phyloP scores from a whole-genome alignment of 2,888 invertebrate species.

The Pristionchus japonicus region DNA sequence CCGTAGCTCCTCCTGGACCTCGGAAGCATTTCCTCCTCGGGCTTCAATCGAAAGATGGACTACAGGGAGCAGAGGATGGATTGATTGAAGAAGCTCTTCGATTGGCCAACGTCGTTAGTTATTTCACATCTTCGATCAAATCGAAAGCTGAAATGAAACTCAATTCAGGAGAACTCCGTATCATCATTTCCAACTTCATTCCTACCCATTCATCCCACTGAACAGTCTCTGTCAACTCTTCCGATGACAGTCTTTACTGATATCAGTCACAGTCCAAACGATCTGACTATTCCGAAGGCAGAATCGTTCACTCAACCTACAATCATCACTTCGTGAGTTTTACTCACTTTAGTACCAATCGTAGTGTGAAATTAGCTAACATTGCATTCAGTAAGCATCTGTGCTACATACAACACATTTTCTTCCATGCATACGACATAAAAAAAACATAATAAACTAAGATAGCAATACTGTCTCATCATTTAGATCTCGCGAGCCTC shows the following conservation, averaged over 20 bases:
- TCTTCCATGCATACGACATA: too few relatives aligned
- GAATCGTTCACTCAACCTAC: constrained; percentile 5
- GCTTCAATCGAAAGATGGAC: constrained; percentile 53
- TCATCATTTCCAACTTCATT: background rate
- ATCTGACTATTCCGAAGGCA: background rate
- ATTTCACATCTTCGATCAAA: too few relatives aligned
- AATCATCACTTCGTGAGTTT: constrained; percentile 14
- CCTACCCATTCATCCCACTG: background rate
- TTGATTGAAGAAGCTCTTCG: constrained; percentile 21
- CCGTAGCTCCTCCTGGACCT: background rate
- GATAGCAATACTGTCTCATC: too few relatives aligned
- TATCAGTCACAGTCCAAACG: background rate
- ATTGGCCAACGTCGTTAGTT: background rate
- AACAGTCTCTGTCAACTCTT: background rate
- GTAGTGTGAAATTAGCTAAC: too few relatives aligned
- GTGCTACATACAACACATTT: too few relatives aligned
- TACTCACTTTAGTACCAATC: too few relatives aligned
- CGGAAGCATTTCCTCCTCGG: constrained; percentile 55
- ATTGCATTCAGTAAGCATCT: too few relatives aligned
- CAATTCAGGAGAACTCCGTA: background rate
- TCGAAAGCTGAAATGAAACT: background rate
- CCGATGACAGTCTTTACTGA: constrained; percentile 22
- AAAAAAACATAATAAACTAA: too few relatives aligned
- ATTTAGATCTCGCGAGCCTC: background rate
- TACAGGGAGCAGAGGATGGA: background rate